A percentile compares a stretch with the other conserved stretches of the same genome.
Conservation (phyloP, 2,888 invertebrate genomes). For the Eupithecia subfuscata region DNA sequence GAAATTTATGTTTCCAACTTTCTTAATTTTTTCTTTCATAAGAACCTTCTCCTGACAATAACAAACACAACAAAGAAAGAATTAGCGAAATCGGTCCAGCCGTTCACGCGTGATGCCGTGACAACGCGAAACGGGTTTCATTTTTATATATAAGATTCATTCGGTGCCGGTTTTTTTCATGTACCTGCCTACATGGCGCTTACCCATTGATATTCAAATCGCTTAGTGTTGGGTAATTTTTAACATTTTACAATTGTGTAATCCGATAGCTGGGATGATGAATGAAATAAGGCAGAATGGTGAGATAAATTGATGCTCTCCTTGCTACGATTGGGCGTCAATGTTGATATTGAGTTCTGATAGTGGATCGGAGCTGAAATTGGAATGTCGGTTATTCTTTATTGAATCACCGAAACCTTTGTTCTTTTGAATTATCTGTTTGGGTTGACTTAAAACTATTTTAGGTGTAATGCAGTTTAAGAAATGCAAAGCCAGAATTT, state of each 20-base stretch:
- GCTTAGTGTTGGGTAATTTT: conserved; percentile 77
- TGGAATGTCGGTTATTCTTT: conserved; percentile 25
- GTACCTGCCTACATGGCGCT: conserved; percentile 82
- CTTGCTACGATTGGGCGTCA: conserved; percentile 56
- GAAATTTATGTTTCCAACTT: too few relatives aligned
- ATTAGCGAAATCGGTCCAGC: too few relatives aligned
- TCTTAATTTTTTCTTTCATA: too few relatives aligned
- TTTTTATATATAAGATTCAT: too few relatives aligned
- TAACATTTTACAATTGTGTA: conserved; percentile 77
- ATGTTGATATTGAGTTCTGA: conserved; percentile 53
- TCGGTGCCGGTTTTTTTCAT: conserved; percentile 80
- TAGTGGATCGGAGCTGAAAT: conserved; percentile 17
- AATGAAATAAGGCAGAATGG: conserved; percentile 63
- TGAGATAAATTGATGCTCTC: conserved; percentile 67
- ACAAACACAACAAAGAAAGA: too few relatives aligned
- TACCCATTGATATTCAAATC: conserved; percentile 83
- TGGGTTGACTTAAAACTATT: neutral
- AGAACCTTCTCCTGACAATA: too few relatives aligned
- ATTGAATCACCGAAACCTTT: conserved; percentile 4
- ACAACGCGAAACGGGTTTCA: too few relatives aligned
- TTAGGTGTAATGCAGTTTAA: neutral
- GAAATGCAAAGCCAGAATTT: neutral
- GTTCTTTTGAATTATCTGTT: neutral
- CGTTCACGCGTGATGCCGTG: too few relatives aligned
- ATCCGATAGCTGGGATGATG: conserved; percentile 68